Base-by-base conservation (phyloP, 2,888 invertebrate species). In the Bruchidius siliquastri region DNA sequence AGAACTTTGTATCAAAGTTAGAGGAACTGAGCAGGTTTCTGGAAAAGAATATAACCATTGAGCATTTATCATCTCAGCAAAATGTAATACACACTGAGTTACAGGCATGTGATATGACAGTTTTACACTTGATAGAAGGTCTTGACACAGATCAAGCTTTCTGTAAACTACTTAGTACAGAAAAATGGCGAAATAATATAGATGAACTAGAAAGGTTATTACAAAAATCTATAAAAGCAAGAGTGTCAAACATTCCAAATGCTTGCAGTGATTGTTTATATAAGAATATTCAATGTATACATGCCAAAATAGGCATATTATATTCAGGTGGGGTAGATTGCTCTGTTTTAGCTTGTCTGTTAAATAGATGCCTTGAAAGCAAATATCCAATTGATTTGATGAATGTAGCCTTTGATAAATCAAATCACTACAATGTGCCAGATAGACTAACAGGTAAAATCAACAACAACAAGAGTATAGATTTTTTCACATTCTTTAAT, bases 301-400 rank as follows among this genome's bases (percentile, higher is more conserved):
- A 89, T 80, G 79, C 87, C 6, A 73, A 80, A 73, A 80, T 83
- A 49, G 86, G 85, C 20, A 88, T 99, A 74, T 88, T 98, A 78
- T 99, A 98, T 88, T 99, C 99, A 77, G 99, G 99, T 68, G 98
- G 98, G 20, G 89, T 99, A 67, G 99, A 99, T 87, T 98, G 98
- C 75, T 92, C 97, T n/a, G 91, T 98, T 79, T 86, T 99, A 78
- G 94, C 98, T 30, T 88, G 92, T 70, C 83, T 98, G 70, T 92
- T 94, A 8, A 90, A 96, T 83, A 90, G 91, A 87, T 93, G 89
- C 86, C 86, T 94, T 21, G 87, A 90, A 0, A 81, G 82, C 74
- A 82, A 88, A 72, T 92, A 94, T 82, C 89, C 92, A 22, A 96
- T 99, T 80, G 98, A 98, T 85, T 90, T 99, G 21, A 89, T 98